Evolutionary conservation across 2,797 vertebrate genomes (phyloP).

Genomic region (Capromys pilorides): DNA sequence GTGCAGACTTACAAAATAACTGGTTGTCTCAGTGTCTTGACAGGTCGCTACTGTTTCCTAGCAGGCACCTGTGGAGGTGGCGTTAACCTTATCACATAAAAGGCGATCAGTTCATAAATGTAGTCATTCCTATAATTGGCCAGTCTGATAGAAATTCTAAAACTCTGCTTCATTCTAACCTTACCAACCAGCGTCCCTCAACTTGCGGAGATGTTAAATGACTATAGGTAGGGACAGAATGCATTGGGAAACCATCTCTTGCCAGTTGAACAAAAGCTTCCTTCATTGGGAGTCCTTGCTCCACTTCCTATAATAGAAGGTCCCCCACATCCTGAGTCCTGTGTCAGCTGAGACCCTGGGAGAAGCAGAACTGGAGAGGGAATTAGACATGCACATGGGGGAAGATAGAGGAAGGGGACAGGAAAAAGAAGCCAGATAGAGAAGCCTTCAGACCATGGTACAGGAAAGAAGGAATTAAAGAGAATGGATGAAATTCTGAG

Average conservation of each 20-base stretch:
- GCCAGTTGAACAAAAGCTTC: neutral
- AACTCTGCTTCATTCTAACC: neutral
- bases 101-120: neutral
- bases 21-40: neutral
- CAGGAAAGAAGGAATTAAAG: neutral
- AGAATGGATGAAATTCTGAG: neutral
- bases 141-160: constrained; percentile 49
- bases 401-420: neutral
- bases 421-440: neutral
- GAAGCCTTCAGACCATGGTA: neutral
- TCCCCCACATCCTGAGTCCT: neutral
- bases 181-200: neutral
- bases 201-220: neutral
- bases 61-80: neutral
- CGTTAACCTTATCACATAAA: neutral
- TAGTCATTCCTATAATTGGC: constrained; percentile 42
- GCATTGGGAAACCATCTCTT: constrained; percentile 18
- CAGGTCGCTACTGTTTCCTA: neutral
- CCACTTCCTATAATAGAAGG: neutral
- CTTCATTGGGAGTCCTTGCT: neutral
- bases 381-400: neutral
- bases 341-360: neutral
- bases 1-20: neutral
- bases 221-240: neutral
- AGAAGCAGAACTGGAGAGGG: neutral